Base-by-base conservation (phyloP, 2,888 invertebrate species). In the Synanthedon vespiformis region DNA sequence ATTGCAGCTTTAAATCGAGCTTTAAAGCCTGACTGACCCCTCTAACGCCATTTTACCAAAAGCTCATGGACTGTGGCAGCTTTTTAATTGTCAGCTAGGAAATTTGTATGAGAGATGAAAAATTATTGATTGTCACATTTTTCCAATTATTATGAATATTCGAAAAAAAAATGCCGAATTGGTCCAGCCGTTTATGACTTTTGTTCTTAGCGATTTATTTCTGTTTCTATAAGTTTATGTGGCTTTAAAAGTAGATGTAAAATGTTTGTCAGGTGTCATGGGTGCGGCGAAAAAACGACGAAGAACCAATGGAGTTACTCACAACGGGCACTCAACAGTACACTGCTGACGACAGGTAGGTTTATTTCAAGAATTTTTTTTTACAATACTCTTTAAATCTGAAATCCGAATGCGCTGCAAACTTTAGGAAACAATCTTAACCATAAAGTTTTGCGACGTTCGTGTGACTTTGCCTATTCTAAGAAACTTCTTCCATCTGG, bases 241-340 rank as follows among this genome's bases (percentile, higher is more conserved):
- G 18, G 1, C 40, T 44, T 52, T 12, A 27, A 27, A 27, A 27
- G 8, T 8, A 6, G 27, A 44, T 13, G 16, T 48, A 48, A 48
- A 18, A 18, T 16, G 0, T 48, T 13, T 50, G 27, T 34, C 53
- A 86, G 86, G 86, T 87, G 0, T 86, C 86, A 2, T 87, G 86
- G 86, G 86, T 87, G 1, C 73, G 86, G 11, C 79, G 86, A 62
- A 87, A 87, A 87, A 82, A 73, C 67, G 80, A 79, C 40, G 80
- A 80, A 52, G 74, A 79, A 22, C 77, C 82, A 1, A 87, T 87
- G 86, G 84, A 85, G 34, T 59, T 87, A 8, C 67, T 87, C 3
- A 86, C 86, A 18, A 87, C 86, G 4, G 86, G 86, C 1, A 86
- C 82, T 27, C 86, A 86, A 52, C 77, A 70, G 57, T 87, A 86